phyloP scores from a whole-genome alignment of 1,140 invertebrate species.

The Eumaeus atala region DNA sequence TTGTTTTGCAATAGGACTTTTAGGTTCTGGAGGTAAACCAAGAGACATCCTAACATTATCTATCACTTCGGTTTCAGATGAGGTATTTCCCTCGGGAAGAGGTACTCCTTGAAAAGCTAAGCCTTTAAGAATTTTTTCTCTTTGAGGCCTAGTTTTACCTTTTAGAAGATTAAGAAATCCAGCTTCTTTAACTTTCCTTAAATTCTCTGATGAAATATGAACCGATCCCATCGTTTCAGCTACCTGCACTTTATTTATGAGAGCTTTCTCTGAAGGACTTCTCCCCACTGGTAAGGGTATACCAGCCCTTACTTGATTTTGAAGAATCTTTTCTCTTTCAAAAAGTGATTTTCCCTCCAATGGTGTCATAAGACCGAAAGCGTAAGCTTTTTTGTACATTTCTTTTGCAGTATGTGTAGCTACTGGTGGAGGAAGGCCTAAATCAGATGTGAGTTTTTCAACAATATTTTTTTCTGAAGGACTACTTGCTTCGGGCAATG shows the following conservation, averaged over 20 bases:
- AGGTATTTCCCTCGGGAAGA: slow-evolving; percentile 30
- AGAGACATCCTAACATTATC: slow-evolving; percentile 29
- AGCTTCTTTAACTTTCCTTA: slow-evolving; percentile 28
- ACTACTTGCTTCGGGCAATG: slow-evolving; percentile 28
- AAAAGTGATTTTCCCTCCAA: slow-evolving; percentile 28
- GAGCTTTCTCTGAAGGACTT: slow-evolving; percentile 21
- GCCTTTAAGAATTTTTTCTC: slow-evolving; percentile 35
- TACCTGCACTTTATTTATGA: slow-evolving; percentile 28
- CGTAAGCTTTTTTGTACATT: slow-evolving; percentile 10
- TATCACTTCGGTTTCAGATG: slow-evolving; percentile 34
- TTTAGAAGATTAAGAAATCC: slow-evolving; percentile 27
- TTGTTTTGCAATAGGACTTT: slow-evolving; percentile 26
- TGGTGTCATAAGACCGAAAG: slow-evolving; percentile 23
- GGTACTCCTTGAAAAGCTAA: slow-evolving; percentile 34
- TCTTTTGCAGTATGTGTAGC: no score
- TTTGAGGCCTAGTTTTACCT: slow-evolving; percentile 32
- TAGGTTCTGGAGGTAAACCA: slow-evolving; percentile 26
- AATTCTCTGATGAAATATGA: no score
- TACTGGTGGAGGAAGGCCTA: slow-evolving; percentile 13
- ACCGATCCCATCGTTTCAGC: no score
- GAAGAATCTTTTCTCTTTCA: slow-evolving; percentile 30
- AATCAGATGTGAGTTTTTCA: slow-evolving; percentile 20
- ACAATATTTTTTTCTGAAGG: slow-evolving; percentile 29
- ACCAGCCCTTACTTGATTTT: slow-evolving; percentile 19
- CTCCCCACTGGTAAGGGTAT: slow-evolving; percentile 22